These are phyloP conservation scores for Agapornis canus DNA, from an alignment of 2,797 vertebrate genomes.

Conservation along the genomic window DNA sequence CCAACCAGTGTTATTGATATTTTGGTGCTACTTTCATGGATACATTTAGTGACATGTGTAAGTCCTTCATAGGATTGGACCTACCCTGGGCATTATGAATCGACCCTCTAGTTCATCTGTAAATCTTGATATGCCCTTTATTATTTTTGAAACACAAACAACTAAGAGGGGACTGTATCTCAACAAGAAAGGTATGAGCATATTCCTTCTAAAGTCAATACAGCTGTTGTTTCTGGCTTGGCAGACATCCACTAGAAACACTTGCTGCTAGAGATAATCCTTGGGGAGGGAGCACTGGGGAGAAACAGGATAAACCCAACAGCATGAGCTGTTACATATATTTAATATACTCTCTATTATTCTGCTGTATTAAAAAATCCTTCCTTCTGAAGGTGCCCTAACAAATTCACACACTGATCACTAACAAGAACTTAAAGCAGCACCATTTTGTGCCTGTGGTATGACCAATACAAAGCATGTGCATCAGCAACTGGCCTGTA, in stretches of 20 bases:
- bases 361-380: neutral
- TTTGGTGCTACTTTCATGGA: neutral
- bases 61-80: neutral
- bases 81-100: neutral
- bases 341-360: neutral
- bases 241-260: neutral
- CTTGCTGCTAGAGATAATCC: neutral
- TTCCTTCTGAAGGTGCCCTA: neutral
- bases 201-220: neutral
- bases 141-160: constrained; percentile 17
- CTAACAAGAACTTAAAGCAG: neutral
- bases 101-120: neutral
- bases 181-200: neutral
- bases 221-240: neutral
- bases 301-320: neutral
- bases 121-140: neutral
- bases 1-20: neutral
- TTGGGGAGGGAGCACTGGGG: neutral
- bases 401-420: neutral
- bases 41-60: neutral
- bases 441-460: neutral
- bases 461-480: neutral
- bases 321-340: neutral
- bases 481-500: neutral
- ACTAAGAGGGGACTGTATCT: neutral